These are phyloP conservation scores for Pipistrellus kuhlii DNA, from an alignment of 2,797 vertebrate genomes.

Conservation along the genomic window DNA sequence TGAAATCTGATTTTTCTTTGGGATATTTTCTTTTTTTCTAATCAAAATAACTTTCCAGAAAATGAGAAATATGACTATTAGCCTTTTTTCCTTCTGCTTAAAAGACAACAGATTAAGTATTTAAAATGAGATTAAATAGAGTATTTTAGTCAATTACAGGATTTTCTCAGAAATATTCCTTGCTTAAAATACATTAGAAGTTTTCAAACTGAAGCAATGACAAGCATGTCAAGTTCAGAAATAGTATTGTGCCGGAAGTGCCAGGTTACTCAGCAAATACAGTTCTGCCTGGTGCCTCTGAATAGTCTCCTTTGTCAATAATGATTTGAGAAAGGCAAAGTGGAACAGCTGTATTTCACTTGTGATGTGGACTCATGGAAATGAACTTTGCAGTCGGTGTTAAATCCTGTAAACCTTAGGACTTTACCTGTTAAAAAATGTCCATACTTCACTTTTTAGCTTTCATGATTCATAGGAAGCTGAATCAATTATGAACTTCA, in stretches of 20 bases:
- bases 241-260: neutral
- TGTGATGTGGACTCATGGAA: conserved; percentile 73
- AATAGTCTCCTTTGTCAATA: conserved; percentile 75
- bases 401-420: conserved; percentile 80
- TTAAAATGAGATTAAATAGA: conserved; percentile 60
- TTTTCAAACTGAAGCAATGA: neutral
- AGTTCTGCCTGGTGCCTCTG: neutral
- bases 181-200: neutral
- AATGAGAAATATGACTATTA: conserved; percentile 2
- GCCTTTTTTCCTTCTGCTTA: neutral
- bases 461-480: conserved; percentile 83
- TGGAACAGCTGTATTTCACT: conserved; percentile 66
- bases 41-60: conserved; percentile 26
- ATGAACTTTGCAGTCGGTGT: conserved; percentile 76
- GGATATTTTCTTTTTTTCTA: conserved; percentile 54
- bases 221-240: conserved; percentile 42
- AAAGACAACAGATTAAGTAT: conserved; percentile 37
- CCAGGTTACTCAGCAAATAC: conserved; percentile 51
- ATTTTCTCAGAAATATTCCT: conserved; percentile 30
- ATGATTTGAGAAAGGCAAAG: conserved; percentile 74
- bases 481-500: conserved; percentile 85
- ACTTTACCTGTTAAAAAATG: conserved; percentile 82
- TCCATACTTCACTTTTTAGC: conserved; percentile 81
- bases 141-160: conserved; percentile 14
- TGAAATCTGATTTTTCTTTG: neutral